Evolutionary conservation across 2,113 vertebrate genomes (phyloP), one percentile per base, ranked within the genome.

Genomic region (Caranx ignobilis): DNA sequence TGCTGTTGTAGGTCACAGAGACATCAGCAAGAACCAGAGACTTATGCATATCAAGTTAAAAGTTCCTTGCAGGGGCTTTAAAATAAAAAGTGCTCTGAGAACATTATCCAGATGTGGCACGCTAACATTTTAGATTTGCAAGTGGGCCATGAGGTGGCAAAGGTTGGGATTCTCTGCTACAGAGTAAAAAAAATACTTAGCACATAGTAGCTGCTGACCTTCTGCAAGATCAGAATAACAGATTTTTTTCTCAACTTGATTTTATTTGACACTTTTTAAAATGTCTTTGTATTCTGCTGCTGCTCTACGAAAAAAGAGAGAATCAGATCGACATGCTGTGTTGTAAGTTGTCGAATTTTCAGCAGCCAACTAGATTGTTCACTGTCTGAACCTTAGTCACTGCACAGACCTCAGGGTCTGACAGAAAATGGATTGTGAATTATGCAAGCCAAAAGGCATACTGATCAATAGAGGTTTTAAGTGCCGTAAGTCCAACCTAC

Each of bases 401-500:
- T 16, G 34, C 52, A 61, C 56, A 81, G 74, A 77, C 66, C 57
- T 67, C 5, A 6, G 26, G 48, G 66, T 63, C 61, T 4, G 60
- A 18, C 2, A 18, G 66, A 72, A 71, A 85, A 83, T 55, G 32
- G 59, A 39, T 21, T 26, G 79, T 84, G 67, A 91, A 84, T 87
- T 82, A 88, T 81, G 75, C 73, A 82, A 75, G 86, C 66, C 77
- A 70, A 79, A 82, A 67, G 80, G 66, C 67, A 61, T 11, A 3
- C 64, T 45, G 84, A 92, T 93, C 92, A 88, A 92, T 92, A 84
- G 2, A 37, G 54, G 83, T 76, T 86, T 79, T 79, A 84, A 83
- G 86, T 75, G 82, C 73, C 75, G 52, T 74, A 81, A 83, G 87
- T 90, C 83, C 57, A 82, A 79, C 75, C 82, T 69, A 71, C 78